These are phyloP conservation scores for Cacoxenus indagator DNA, from an alignment of 2,888 invertebrate species.

Conservation along the genomic window DNA sequence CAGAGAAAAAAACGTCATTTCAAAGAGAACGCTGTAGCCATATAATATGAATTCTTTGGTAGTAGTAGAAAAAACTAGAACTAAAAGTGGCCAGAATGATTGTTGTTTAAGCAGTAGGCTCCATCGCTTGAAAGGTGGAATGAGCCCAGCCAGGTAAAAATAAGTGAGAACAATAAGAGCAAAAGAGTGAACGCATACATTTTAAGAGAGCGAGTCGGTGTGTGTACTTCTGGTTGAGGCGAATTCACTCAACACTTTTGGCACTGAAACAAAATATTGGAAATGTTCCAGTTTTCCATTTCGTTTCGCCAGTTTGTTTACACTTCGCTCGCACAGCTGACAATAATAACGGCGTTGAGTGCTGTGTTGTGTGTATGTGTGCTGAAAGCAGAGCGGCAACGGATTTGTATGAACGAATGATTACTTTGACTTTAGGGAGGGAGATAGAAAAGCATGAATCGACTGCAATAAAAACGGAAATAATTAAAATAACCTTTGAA, in stretches of 20 bases:
- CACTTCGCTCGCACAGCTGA: conserved; percentile 13
- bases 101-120: background rate
- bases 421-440: no score
- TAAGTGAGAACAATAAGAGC: background rate
- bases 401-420: no score
- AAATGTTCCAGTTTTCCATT: conserved; percentile 6
- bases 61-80: background rate
- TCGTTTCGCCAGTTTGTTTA: conserved; percentile 13
- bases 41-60: background rate
- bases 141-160: background rate
- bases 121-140: background rate
- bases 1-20: conserved; percentile 21
- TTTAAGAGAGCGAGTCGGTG: background rate
- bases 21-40: conserved; percentile 44
- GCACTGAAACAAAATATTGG: background rate
- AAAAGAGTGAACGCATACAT: background rate
- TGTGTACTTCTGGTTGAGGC: conserved; percentile 2
- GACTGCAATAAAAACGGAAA: conserved; percentile 56
- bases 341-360: background rate
- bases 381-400: background rate
- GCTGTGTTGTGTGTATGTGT: background rate
- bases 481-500: conserved; percentile 52
- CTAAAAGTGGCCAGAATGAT: background rate
- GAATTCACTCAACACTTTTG: background rate
- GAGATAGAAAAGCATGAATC: no score